phyloP scores from a whole-genome alignment of 2,888 invertebrate genomes.

The Dynastes tityus region DNA sequence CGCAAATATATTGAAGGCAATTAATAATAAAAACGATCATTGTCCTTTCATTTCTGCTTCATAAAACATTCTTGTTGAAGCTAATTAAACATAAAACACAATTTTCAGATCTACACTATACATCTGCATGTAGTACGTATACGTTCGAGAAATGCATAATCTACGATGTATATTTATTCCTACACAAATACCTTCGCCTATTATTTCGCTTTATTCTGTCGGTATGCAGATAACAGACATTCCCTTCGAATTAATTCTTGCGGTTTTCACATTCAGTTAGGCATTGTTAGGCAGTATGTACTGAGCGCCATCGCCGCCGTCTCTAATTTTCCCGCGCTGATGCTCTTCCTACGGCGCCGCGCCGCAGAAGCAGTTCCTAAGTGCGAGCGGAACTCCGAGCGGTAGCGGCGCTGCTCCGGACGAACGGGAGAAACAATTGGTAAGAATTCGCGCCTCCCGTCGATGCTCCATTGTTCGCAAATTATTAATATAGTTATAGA shows the following conservation, averaged over 20 bases:
- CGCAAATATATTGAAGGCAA: too few relatives aligned
- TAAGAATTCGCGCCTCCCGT: constrained; percentile 36
- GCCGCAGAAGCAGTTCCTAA: background rate
- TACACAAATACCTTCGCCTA: constrained; percentile 16
- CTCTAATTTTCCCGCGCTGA: constrained; percentile 23
- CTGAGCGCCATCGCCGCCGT: background rate
- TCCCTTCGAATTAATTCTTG: constrained; percentile 37
- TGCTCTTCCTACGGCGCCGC: constrained; percentile 7
- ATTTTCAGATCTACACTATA: too few relatives aligned
- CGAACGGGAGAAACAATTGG: constrained; percentile 33
- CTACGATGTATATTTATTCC: background rate
- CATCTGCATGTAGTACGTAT: too few relatives aligned
- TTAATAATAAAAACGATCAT: too few relatives aligned
- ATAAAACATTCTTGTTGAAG: too few relatives aligned
- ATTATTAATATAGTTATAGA: constrained; percentile 49
- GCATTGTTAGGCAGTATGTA: constrained; percentile 37
- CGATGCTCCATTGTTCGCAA: constrained; percentile 41
- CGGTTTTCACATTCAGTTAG: constrained; percentile 34
- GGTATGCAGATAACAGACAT: constrained; percentile 39
- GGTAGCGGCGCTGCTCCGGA: background rate
- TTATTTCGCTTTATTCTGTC: constrained; percentile 25
- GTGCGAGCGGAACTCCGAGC: background rate
- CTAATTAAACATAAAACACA: too few relatives aligned
- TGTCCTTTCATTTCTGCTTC: too few relatives aligned
- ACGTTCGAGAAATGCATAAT: too few relatives aligned